Evolutionary conservation across 2,113 vertebrate genomes (phyloP).

Genomic region (Lepisosteus oculatus): DNA sequence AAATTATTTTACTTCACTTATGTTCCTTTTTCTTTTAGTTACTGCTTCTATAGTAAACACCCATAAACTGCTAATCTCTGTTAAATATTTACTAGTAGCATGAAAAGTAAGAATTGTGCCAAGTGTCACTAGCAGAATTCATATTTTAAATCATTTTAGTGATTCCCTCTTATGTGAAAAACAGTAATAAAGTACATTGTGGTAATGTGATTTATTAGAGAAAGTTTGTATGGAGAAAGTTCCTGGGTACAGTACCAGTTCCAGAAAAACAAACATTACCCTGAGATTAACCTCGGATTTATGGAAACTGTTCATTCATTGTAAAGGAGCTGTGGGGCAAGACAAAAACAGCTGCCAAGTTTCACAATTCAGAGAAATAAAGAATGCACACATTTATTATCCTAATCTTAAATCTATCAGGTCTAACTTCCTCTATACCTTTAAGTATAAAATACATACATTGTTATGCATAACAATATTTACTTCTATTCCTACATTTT

Average conservation of each 20-base stretch:
- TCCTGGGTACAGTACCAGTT: slow-evolving; percentile 10
- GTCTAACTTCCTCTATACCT: not conserved
- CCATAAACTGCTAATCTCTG: too few relatives aligned
- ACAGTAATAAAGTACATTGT: too few relatives aligned
- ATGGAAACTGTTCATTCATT: not conserved
- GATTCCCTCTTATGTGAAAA: too few relatives aligned
- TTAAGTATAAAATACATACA: not conserved
- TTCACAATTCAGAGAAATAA: not conserved
- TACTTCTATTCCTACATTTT: too few relatives aligned
- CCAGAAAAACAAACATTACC: slow-evolving; percentile 4
- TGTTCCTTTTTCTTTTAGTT: too few relatives aligned
- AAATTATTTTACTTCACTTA: too few relatives aligned
- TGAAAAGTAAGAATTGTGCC: too few relatives aligned
- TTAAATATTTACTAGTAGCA: too few relatives aligned
- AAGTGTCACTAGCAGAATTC: too few relatives aligned
- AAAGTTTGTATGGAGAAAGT: not conserved
- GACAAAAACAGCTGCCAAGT: not conserved
- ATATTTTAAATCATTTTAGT: too few relatives aligned
- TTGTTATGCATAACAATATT: not conserved
- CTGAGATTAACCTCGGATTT: slow-evolving; percentile 8
- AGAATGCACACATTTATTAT: not conserved
- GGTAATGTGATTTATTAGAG: too few relatives aligned
- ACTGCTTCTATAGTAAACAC: too few relatives aligned
- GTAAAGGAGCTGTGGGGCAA: not conserved
- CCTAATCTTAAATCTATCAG: not conserved